Conservation (phyloP, 2,888 invertebrate species). For the Watsonalla binaria region DNA sequence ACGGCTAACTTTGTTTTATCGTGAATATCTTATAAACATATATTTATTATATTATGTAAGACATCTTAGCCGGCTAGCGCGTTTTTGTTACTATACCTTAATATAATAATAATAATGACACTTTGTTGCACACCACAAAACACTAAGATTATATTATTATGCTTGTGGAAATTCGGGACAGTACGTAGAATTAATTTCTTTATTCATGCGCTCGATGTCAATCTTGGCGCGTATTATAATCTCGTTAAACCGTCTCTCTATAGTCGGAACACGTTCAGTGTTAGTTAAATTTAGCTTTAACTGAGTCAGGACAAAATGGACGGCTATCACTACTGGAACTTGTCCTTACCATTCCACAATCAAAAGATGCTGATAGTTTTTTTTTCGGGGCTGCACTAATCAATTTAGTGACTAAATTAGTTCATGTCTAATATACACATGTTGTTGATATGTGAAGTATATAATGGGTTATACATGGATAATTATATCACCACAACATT, state of each 20-base stretch:
- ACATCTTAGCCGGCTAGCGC: constrained; percentile 33
- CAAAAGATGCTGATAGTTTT: too few relatives aligned
- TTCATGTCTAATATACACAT: too few relatives aligned
- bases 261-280: constrained; percentile 51
- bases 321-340: not conserved
- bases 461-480: too few relatives aligned
- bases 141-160: constrained; percentile 23
- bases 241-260: constrained; percentile 43
- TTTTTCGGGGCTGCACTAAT: too few relatives aligned
- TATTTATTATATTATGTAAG: constrained; percentile 42
- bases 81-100: constrained; percentile 16
- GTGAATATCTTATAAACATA: constrained; percentile 66
- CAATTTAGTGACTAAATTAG: too few relatives aligned
- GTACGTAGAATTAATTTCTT: constrained; percentile 38
- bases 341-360: too few relatives aligned
- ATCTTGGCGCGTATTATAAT: constrained; percentile 39
- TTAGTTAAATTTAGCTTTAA: constrained; percentile 43
- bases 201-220: constrained; percentile 18
- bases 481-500: too few relatives aligned
- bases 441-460: too few relatives aligned
- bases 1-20: constrained; percentile 58
- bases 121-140: too few relatives aligned
- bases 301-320: constrained; percentile 24
- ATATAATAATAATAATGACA: too few relatives aligned
- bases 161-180: constrained; percentile 12